A percentile compares a stretch with the other conserved stretches of the same genome.
These are phyloP conservation scores for Amphipoea oculea DNA, from an alignment of 2,888 invertebrate genomes.

Conservation along the genomic window DNA sequence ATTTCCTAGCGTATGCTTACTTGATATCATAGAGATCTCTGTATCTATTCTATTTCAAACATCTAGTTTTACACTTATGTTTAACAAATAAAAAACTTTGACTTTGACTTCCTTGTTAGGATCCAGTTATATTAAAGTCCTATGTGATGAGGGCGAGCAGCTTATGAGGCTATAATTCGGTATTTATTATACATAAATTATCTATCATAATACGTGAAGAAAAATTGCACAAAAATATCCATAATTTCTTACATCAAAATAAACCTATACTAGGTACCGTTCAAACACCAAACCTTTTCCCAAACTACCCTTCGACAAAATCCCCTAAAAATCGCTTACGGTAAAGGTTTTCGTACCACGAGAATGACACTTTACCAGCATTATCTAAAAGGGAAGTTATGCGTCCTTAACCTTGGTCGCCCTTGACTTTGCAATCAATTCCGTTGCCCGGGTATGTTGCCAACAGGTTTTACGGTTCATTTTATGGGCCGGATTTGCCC, in stretches of 20 bases:
- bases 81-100: too few species aligned
- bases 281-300: conserved; percentile 6
- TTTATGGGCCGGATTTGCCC: conserved; percentile 78
- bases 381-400: conserved; percentile 63
- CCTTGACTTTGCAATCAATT: conserved; percentile 80
- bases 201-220: background rate
- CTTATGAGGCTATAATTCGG: background rate
- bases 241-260: background rate
- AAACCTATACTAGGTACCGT: background rate
- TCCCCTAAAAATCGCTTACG: conserved; percentile 43
- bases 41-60: too few species aligned
- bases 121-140: background rate
- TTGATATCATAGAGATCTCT: too few species aligned
- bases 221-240: background rate
- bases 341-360: conserved; percentile 44
- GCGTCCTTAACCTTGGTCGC: conserved; percentile 76
- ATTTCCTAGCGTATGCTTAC: too few species aligned
- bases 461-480: conserved; percentile 83
- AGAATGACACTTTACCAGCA: conserved; percentile 50
- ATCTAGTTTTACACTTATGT: too few species aligned
- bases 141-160: background rate
- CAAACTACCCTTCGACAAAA: conserved; percentile 11
- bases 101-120: too few species aligned
- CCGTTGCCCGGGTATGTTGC: conserved; percentile 71
- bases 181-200: too few species aligned